Evolutionary conservation across 1,140 invertebrate species (phyloP).

Genomic region (Pogonognathellus flavescens): DNA sequence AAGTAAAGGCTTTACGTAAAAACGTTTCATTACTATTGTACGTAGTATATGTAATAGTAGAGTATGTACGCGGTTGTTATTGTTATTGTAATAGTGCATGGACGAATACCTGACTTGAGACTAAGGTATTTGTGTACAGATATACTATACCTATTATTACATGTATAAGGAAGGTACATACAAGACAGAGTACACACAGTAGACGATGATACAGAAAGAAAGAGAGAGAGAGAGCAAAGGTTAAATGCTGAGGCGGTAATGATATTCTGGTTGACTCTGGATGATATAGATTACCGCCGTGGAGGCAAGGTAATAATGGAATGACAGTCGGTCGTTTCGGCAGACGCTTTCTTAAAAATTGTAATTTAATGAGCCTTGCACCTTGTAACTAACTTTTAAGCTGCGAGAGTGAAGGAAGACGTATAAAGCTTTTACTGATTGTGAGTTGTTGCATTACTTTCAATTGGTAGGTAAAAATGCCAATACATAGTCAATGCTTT

Average conservation of each 20-base stretch:
- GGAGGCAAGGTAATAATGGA: slow-evolving; percentile 48
- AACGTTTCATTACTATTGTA: no score
- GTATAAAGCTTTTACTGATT: slow-evolving; percentile 39
- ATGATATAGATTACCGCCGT: slow-evolving; percentile 48
- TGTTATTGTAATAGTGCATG: no score
- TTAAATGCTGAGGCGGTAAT: slow-evolving; percentile 40
- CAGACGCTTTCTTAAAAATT: slow-evolving; percentile 50
- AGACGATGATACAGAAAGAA: no score
- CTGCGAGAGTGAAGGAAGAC: slow-evolving; percentile 7
- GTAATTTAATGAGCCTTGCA: slow-evolving; percentile 50
- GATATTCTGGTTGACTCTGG: slow-evolving; percentile 43
- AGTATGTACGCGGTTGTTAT: no score
- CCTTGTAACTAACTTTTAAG: slow-evolving; percentile 44
- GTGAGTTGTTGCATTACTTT: slow-evolving; percentile 29
- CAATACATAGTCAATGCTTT: neutral
- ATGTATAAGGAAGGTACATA: no score
- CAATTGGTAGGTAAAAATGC: slow-evolving; percentile 30
- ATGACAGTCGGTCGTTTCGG: slow-evolving; percentile 49
- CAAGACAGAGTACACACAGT: no score
- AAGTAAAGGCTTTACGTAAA: no score
- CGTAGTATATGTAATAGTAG: no score
- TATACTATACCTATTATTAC: no score
- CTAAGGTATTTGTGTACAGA: no score
- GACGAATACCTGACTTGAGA: no score
- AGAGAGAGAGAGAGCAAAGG: slow-evolving; percentile 25